Evolutionary conservation across 2,888 invertebrate species (phyloP).

Genomic region (Lingula anatina): DNA sequence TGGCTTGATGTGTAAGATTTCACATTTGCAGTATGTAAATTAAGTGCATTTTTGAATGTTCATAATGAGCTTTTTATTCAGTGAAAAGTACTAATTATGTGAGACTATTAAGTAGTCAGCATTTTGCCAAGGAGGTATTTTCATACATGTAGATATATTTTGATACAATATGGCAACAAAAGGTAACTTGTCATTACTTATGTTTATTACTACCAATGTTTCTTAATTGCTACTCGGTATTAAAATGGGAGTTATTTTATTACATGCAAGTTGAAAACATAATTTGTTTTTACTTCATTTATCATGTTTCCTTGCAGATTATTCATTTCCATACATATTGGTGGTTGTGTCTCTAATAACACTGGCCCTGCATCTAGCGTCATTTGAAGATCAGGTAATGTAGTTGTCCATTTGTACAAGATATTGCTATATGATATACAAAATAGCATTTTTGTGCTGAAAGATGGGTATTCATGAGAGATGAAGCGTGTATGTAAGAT

Average conservation of each 20-base stretch:
- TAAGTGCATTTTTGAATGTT: background rate
- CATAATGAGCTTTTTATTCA: background rate
- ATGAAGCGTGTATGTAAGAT: no score
- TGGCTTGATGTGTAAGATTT: conserved; percentile 72
- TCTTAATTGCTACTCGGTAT: background rate
- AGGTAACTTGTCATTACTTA: background rate
- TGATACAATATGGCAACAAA: no score
- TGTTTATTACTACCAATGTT: background rate
- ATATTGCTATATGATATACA: background rate
- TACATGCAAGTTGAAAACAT: background rate
- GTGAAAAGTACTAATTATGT: no score
- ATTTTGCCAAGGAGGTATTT: no score
- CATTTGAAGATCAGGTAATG: conserved; percentile 73
- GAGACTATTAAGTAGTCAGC: no score
- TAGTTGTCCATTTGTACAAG: background rate
- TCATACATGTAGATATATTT: no score
- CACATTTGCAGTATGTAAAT: background rate
- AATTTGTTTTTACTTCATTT: no score
- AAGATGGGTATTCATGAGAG: no score
- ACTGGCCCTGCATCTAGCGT: conserved; percentile 86
- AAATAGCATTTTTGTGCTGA: no score
- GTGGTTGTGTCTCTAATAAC: conserved; percentile 88
- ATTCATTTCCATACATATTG: conserved; percentile 87
- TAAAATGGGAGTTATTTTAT: background rate
- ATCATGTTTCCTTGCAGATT: no score